A percentile compares a stretch with the other conserved stretches of the same genome.
phyloP scores from a whole-genome alignment of 2,797 vertebrate species.

The Pteronotus mesoamericanus region DNA sequence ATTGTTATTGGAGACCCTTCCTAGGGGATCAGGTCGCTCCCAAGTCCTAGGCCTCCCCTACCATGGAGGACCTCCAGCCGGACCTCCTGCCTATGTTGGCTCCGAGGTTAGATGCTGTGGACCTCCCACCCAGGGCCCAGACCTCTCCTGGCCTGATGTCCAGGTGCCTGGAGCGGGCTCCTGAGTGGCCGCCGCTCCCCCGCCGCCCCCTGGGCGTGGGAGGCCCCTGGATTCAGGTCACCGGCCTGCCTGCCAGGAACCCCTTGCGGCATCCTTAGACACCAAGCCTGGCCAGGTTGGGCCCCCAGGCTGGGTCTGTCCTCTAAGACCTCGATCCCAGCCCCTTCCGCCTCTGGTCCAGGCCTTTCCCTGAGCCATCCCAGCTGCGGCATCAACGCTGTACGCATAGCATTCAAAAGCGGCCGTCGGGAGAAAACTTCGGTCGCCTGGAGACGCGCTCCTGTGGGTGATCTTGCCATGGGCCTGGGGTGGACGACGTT shows the following conservation, averaged over 20 bases:
- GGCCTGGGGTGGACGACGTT: neutral
- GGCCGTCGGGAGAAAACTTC: neutral
- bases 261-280: neutral
- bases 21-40: neutral
- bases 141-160: fast-evolving
- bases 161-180: neutral
- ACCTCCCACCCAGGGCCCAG: neutral
- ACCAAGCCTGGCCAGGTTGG: neutral
- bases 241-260: too few relatives aligned
- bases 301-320: too few relatives aligned
- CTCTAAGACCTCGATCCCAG: fast-evolving
- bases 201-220: neutral
- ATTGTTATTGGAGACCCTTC: neutral
- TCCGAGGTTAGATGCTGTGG: fast-evolving
- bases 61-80: neutral
- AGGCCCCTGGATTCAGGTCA: neutral
- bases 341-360: fast-evolving
- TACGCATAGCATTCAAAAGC: fast-evolving
- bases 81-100: neutral
- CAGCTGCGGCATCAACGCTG: fast-evolving
- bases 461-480: neutral
- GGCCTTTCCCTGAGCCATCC: neutral
- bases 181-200: neutral
- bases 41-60: neutral
- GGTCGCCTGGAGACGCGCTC: neutral